Evolutionary conservation across 2,113 vertebrate genomes (phyloP).

Genomic region (Brienomyrus brachyistius): DNA sequence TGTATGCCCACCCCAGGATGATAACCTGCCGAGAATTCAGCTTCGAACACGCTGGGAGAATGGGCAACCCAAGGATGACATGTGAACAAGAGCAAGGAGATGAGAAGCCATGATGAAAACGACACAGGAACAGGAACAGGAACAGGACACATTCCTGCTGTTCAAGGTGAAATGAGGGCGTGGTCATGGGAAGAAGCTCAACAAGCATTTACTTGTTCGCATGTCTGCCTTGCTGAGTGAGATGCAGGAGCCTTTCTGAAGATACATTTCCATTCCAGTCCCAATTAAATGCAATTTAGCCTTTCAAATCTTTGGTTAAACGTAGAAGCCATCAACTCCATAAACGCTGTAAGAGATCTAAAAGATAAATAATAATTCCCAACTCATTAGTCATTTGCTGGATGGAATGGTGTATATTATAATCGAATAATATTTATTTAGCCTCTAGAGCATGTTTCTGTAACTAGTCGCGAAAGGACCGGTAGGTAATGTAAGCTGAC

Average conservation of each 20-base stretch:
- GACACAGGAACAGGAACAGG: too few species aligned
- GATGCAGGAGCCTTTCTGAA: not conserved
- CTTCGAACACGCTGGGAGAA: not conserved
- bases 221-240: not conserved
- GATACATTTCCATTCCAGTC: not conserved
- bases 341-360: not conserved
- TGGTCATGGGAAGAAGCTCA: not conserved
- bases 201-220: not conserved
- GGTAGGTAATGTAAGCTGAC: not conserved
- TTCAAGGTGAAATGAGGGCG: not conserved
- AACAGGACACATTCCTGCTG: not conserved
- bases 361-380: not conserved
- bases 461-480: not conserved
- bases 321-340: not conserved
- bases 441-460: not conserved
- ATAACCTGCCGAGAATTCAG: not conserved
- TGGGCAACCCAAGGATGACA: not conserved
- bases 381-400: not conserved
- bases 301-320: not conserved
- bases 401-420: not conserved
- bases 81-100: not conserved
- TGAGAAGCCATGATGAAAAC: not conserved
- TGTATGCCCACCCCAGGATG: not conserved
- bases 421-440: slow-evolving; percentile 1
- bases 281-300: not conserved